Evolutionary conservation across 1,140 invertebrate species (phyloP).

Genomic region (Neodiprion pinetum): DNA sequence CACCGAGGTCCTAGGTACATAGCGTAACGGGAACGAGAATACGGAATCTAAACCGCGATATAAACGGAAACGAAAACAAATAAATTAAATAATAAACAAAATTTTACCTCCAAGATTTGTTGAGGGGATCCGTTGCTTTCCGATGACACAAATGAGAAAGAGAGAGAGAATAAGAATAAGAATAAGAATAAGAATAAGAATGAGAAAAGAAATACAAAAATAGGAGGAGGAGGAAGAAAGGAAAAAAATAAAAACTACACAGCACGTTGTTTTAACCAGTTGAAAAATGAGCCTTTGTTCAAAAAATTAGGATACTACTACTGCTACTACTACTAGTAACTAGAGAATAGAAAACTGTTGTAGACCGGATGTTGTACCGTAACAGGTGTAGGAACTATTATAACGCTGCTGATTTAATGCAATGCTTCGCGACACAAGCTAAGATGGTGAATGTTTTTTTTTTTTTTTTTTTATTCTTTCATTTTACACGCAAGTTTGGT

Average conservation of each 20-base stretch:
- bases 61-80: no score
- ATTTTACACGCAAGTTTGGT: no score
- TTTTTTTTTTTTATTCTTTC: no score
- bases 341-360: background rate
- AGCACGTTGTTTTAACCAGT: background rate
- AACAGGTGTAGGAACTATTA: background rate
- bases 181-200: no score
- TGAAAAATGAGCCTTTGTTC: conserved; percentile 1
- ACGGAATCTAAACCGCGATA: no score
- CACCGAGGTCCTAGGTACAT: conserved; percentile 79
- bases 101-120: no score
- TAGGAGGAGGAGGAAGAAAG: background rate
- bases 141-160: background rate
- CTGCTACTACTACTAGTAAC: background rate
- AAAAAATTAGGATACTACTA: background rate
- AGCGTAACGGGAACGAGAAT: background rate
- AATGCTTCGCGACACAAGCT: no score
- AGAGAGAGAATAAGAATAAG: no score
- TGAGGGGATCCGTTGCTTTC: background rate
- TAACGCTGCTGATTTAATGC: no score
- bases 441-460: no score
- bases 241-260: background rate
- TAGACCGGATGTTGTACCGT: background rate
- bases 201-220: no score
- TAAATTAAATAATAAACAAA: background rate